A percentile compares a stretch with the other conserved stretches of the same genome.
phyloP scores from a whole-genome alignment of 2,888 invertebrate species.

The Caenorhabditis wallacei region DNA sequence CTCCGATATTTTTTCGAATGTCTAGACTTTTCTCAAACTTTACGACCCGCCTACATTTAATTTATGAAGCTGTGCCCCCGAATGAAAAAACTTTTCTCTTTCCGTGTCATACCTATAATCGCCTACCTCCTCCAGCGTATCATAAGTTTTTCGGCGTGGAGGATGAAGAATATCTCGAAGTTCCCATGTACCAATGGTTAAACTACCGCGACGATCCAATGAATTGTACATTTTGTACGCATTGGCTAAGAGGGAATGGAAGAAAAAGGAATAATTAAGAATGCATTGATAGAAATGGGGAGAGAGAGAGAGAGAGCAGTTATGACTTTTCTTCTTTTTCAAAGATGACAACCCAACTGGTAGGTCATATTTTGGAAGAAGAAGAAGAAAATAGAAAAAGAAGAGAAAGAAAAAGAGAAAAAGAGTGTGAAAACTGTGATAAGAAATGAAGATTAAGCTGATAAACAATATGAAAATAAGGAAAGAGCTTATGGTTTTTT shows the following conservation, averaged over 20 bases:
- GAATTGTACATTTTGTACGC: conserved; percentile 54
- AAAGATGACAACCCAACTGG: conserved; percentile 14
- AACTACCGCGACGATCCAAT: conserved; percentile 66
- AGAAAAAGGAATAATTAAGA: conserved; percentile 25
- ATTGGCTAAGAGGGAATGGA: background rate
- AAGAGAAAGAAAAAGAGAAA: background rate
- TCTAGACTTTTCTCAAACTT: too few relatives aligned
- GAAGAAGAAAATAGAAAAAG: background rate
- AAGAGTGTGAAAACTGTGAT: conserved; percentile 8
- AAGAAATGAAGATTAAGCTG: conserved; percentile 28
- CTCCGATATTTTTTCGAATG: too few relatives aligned
- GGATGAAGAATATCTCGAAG: conserved; percentile 59
- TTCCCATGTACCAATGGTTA: conserved; percentile 63
- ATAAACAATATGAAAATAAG: conserved; percentile 21
- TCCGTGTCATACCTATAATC: too few relatives aligned
- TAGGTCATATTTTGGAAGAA: conserved; percentile 27
- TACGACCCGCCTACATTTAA: too few relatives aligned
- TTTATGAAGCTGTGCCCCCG: too few relatives aligned
- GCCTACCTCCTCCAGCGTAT: conserved; percentile 55
- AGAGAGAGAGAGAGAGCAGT: background rate
- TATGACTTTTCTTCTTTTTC: conserved; percentile 35
- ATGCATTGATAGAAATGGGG: too few relatives aligned
- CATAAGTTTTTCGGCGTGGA: conserved; percentile 47
- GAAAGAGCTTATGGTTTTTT: conserved; percentile 17
- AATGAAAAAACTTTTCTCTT: background rate